Conservation (phyloP, 2,888 invertebrate species). For the Cerceris ruficornis region DNA sequence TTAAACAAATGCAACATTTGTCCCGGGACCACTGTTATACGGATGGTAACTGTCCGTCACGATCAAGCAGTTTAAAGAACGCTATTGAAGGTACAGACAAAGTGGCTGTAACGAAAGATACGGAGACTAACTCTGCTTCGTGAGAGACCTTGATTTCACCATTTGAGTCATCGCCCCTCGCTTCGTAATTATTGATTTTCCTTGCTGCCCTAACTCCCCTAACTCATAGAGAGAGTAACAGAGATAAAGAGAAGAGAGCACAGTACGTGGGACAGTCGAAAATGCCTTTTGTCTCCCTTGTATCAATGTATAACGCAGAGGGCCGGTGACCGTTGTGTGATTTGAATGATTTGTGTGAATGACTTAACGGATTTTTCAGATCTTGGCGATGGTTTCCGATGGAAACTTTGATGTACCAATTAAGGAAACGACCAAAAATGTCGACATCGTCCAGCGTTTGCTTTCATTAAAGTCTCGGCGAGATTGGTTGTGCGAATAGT, state of each 20-base stretch:
- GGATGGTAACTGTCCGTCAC: conserved; percentile 16
- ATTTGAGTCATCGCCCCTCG: conserved; percentile 81
- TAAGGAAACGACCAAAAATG: not conserved
- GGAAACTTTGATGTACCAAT: not conserved
- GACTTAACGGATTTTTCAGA: conserved; percentile 67
- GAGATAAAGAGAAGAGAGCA: conserved; percentile 52
- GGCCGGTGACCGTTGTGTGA: conserved; percentile 67
- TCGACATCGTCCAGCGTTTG: conserved; percentile 8
- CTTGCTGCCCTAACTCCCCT: conserved; percentile 79
- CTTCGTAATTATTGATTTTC: conserved; percentile 82
- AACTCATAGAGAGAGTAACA: conserved; percentile 67
- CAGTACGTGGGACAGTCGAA: conserved; percentile 73
- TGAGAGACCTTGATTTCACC: conserved; percentile 79
- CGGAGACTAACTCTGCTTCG: conserved; percentile 72
- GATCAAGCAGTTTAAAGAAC: conserved; percentile 44
- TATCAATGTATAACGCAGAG: conserved; percentile 68
- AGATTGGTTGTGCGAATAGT: not conserved
- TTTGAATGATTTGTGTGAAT: conserved; percentile 65
- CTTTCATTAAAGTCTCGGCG: conserved; percentile 45
- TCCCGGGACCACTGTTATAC: not conserved
- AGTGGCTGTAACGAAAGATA: conserved; percentile 61
- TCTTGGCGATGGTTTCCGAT: not conserved
- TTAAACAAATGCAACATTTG: not conserved
- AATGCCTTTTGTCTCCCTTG: conserved; percentile 78
- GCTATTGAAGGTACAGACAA: conserved; percentile 29